Evolutionary conservation across 2,113 vertebrate species (phyloP), one percentile per base, ranked within the genome.

Genomic region (Pterocles burchelli): DNA sequence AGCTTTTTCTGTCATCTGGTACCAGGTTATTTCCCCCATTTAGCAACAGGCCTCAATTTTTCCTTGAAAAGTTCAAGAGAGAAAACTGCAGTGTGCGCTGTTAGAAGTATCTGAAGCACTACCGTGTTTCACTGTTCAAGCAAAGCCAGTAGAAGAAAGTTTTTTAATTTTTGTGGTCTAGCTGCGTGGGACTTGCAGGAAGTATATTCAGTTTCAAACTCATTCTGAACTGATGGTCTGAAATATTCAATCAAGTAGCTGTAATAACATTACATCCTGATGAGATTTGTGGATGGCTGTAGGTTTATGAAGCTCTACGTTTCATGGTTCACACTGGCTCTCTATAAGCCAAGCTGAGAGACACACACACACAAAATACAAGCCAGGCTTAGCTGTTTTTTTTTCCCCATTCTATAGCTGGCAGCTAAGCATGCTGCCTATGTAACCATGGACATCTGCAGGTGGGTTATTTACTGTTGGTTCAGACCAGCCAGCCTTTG

Each of bases 381-480:
- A 61, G 33, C 10, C 48, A 62, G 19, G 36, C 31, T 61, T 62
- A 54, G 31, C 65, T 55, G 18, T 21, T 84, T 36, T 8, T 55
- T 7, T 88, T 41, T 77, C 33, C 20, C 36, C 0, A 0, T 41
- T 65, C 59, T 28, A 0, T 33, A 51, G 17, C 55, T 46, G 63
- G 9, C 49, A 80, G 22, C 36, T 61, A 45, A 11, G 2, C 24
- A 4, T 33, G 5, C 20, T 59, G 36, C 45, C 34, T 57, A 1
- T 25, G 52, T 31, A 76, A 14, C 24, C 7, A 1, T 11, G 6
- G 72, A 33, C 52, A 54, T 13, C n/a, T 52, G 25, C 70, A 28
- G 2, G 4, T 22, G 48, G 43, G 70, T 66, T 71, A 25, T 57
- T 55, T 57, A 9, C 43, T 58, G 20, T 10, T 75, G 55, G 15